phyloP scores from a whole-genome alignment of 2,888 invertebrate genomes.

The Reticulitermes lucifugus region DNA sequence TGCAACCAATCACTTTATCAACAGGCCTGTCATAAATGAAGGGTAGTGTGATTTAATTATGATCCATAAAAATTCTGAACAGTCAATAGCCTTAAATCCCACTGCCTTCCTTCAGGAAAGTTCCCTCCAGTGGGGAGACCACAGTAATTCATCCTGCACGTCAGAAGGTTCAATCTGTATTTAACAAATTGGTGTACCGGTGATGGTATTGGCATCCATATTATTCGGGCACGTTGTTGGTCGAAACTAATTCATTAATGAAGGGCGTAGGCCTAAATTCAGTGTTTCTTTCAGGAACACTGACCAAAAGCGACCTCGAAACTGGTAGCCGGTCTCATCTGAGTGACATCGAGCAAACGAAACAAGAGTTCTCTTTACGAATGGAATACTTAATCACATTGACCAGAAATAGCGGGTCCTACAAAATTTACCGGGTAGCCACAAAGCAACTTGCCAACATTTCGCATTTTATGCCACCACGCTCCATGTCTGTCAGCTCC shows the following conservation, averaged over 20 bases:
- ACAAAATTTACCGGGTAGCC: background rate
- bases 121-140: no score
- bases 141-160: no score
- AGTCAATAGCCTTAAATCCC: no score
- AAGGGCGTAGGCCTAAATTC: background rate
- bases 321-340: background rate
- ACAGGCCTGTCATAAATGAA: no score
- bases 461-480: no score
- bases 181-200: background rate
- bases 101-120: no score
- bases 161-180: background rate
- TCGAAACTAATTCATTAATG: background rate
- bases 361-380: constrained; percentile 12
- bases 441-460: background rate
- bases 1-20: no score
- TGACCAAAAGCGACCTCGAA: background rate
- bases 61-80: no score
- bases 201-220: background rate
- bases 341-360: constrained; percentile 20
- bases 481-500: no score
- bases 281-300: constrained; percentile 18
- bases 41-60: no score
- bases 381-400: background rate
- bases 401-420: background rate
- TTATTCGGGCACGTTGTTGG: background rate